Percentiles rank a stretch among this genome's conserved stretches.
Evolutionary conservation across 2,888 invertebrate species (phyloP).

Genomic region (Podabrus alpinus): DNA sequence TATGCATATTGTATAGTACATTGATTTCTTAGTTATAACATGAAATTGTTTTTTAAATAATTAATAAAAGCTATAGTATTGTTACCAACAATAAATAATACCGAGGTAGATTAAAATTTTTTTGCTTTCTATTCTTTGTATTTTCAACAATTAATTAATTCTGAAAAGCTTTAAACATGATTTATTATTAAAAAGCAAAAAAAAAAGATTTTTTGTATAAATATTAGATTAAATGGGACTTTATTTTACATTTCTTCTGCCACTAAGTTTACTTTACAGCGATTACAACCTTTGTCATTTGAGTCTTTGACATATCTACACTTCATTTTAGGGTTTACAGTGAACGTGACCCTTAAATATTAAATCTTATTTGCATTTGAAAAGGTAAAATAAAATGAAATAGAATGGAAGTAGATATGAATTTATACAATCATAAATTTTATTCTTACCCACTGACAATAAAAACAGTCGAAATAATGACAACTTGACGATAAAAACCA

Average conservation of each 20-base stretch:
- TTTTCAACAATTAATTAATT: slow-evolving; percentile 4
- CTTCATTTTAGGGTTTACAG: slow-evolving; percentile 12
- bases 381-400: slow-evolving; percentile 25
- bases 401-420: slow-evolving; percentile 20
- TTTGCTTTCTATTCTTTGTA: not conserved
- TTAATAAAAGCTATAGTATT: not conserved
- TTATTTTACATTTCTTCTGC: slow-evolving; percentile 9
- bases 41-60: not conserved
- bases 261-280: slow-evolving; percentile 7
- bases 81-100: not conserved
- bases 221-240: slow-evolving; percentile 8
- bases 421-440: slow-evolving; percentile 27
- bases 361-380: slow-evolving; percentile 24
- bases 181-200: slow-evolving; percentile 8
- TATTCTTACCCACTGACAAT: slow-evolving; percentile 18
- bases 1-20: not conserved
- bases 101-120: not conserved
- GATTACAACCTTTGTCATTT: slow-evolving; percentile 10
- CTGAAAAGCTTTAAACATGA: slow-evolving; percentile 8
- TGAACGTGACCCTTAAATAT: slow-evolving; percentile 14
- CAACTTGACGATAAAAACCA: slow-evolving; percentile 29
- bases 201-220: slow-evolving; percentile 5
- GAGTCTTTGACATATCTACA: slow-evolving; percentile 12
- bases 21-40: not conserved
- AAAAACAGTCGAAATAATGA: slow-evolving; percentile 29